Evolutionary conservation across 2,113 vertebrate genomes (phyloP).

Genomic region (Murina feae): DNA sequence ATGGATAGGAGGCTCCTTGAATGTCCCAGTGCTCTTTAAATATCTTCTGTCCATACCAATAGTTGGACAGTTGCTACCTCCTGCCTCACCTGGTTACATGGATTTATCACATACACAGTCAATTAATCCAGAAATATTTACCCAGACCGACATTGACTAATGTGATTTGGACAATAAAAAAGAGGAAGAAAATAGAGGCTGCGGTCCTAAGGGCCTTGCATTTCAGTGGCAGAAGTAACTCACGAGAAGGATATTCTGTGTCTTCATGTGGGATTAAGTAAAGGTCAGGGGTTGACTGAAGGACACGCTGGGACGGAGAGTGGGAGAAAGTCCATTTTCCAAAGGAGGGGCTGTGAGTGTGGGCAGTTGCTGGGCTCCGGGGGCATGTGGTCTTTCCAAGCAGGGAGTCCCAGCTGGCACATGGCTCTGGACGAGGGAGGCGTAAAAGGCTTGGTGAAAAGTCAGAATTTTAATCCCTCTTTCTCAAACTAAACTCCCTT

Average conservation of each 20-base stretch:
- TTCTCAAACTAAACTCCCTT: neutral
- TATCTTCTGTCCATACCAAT: neutral
- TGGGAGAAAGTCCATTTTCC: neutral
- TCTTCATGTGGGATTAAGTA: neutral
- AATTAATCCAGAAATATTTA: neutral
- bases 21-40: neutral
- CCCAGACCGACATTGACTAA: neutral
- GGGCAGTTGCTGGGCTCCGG: neutral
- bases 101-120: neutral
- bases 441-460: neutral
- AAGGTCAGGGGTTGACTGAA: neutral
- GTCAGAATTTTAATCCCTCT: neutral
- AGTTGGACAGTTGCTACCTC: neutral
- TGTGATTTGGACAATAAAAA: neutral
- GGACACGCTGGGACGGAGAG: neutral
- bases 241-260: neutral
- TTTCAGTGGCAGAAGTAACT: neutral
- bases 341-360: neutral
- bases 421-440: neutral
- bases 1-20: neutral
- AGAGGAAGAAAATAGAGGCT: neutral
- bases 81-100: neutral
- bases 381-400: neutral
- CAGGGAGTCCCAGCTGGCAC: neutral
- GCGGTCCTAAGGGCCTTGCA: rapidly evolving